Conservation (phyloP, 2,888 invertebrate genomes). For the Dyspetes luteomarginatus region DNA sequence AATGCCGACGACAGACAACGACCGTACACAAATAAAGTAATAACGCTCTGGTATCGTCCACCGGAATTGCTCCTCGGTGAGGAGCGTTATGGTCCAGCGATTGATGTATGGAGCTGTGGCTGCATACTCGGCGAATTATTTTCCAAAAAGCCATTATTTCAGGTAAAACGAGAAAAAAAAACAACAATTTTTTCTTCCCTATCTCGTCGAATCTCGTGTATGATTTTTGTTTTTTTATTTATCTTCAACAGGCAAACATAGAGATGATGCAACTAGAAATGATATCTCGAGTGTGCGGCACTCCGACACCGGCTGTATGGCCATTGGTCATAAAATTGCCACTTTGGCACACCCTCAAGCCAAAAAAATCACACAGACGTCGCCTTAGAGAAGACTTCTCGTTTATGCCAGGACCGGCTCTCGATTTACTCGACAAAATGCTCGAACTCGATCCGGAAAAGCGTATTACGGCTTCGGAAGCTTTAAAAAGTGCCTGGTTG, state of each 20-base stretch:
- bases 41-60: slow-evolving; percentile 99
- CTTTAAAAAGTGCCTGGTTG: slow-evolving; percentile 96
- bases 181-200: neutral
- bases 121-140: slow-evolving; percentile 99
- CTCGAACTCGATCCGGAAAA: slow-evolving; percentile 97
- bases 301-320: slow-evolving; percentile 98
- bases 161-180: slow-evolving; percentile 85
- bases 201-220: neutral
- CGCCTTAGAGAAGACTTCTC: slow-evolving; percentile 96
- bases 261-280: slow-evolving; percentile 97
- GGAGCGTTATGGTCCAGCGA: slow-evolving; percentile 98
- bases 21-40: slow-evolving; percentile 99
- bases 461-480: slow-evolving; percentile 97
- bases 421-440: slow-evolving; percentile 97
- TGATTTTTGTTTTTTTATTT: neutral
- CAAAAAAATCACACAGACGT: slow-evolving; percentile 95
- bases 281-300: slow-evolving; percentile 97
- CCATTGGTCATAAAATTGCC: slow-evolving; percentile 97
- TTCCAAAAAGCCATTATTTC: slow-evolving; percentile 97
- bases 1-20: slow-evolving; percentile 97
- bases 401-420: slow-evolving; percentile 94
- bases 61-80: slow-evolving; percentile 98
- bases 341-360: slow-evolving; percentile 95
- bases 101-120: slow-evolving; percentile 99
- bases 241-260: slow-evolving; percentile 90